A percentile compares a stretch with the other conserved stretches of the same genome.
phyloP scores from a whole-genome alignment of 37 sponge, comb jelly and placozoan genomes.

The Ephydatia muelleri region DNA sequence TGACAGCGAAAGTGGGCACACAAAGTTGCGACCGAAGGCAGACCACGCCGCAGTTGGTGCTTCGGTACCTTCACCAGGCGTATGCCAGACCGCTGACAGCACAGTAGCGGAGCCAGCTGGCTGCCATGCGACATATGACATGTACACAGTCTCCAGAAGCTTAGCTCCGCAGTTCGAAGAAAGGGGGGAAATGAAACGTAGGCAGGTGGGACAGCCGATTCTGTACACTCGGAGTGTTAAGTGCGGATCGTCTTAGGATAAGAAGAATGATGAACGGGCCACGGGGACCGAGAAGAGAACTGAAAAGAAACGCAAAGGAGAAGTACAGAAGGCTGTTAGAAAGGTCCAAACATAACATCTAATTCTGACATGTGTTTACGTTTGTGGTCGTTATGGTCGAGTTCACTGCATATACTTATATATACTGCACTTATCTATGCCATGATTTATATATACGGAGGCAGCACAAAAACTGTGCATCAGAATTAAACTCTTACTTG shows the following conservation, averaged over 20 bases:
- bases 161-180: not conserved
- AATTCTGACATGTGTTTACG: not conserved
- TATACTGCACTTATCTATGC: not conserved
- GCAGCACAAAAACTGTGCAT: no score
- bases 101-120: not conserved
- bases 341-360: conserved; percentile 4
- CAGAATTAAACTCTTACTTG: not conserved
- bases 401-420: no score
- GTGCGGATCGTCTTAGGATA: conserved; percentile 1
- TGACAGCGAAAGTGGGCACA: not conserved
- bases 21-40: not conserved
- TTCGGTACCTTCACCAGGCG: not conserved
- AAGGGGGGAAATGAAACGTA: not conserved
- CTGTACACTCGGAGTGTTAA: no score
- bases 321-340: conserved; percentile 32
- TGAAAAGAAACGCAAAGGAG: conserved; percentile 39
- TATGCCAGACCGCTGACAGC: not conserved
- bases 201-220: not conserved
- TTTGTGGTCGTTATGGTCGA: no score
- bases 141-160: not conserved
- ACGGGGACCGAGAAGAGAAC: conserved; percentile 5
- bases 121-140: not conserved
- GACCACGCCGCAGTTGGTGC: not conserved
- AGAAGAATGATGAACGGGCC: not conserved
- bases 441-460: not conserved